Base-by-base conservation (phyloP, 1,140 invertebrate genomes). In the Achatina immaculata region DNA sequence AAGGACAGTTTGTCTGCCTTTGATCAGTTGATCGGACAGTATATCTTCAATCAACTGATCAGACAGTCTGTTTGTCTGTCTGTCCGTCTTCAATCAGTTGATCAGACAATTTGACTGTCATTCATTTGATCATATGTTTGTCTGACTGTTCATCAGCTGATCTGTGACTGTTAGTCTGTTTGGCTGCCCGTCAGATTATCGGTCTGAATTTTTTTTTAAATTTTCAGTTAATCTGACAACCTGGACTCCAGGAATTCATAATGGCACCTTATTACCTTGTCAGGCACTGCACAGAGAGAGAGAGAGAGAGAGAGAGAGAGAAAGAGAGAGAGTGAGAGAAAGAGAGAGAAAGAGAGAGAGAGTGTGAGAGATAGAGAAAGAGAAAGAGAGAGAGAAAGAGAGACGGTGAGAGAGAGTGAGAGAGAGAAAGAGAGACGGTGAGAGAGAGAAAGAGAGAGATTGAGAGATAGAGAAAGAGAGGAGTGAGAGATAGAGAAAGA, bases 281-380 rank as follows among this genome's bases (percentile, higher is more conserved):
- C n/a, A n/a, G n/a, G n/a, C n/a, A n/a, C n/a, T n/a, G 14, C 21
- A 71, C 38, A 69, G 21, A 75, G 40, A 62, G 62, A 75, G 42
- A 43, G 43, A 48, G 73, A 75, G 42, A 42, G 73, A 75, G 42
- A 75, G 42, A 40, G 73, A 75, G 73, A 75, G 36, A 75, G 73
- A 40, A 14, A 51, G 42, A 40, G 36, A 75, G 73, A 75, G 73
- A 75, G 73, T 43, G 73, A 75, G 73, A 75, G 73, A 75, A 42
- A 75, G 42, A 75, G 73, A 75, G 73, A 75, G 73, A 75, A 42
- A 75, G 73, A 78, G 55, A 78, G 65, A 51, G 62, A 78, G 65
- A 78, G 55, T 69, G 75, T 58, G 45, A 77, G 75, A 62, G 28
- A 62, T n/a, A 77, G 75, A 65, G 48, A 58, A 36, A 34, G 34